These are phyloP conservation scores for Lamellibrachia columna DNA, from an alignment of 2,888 invertebrate genomes.

Conservation along the genomic window DNA sequence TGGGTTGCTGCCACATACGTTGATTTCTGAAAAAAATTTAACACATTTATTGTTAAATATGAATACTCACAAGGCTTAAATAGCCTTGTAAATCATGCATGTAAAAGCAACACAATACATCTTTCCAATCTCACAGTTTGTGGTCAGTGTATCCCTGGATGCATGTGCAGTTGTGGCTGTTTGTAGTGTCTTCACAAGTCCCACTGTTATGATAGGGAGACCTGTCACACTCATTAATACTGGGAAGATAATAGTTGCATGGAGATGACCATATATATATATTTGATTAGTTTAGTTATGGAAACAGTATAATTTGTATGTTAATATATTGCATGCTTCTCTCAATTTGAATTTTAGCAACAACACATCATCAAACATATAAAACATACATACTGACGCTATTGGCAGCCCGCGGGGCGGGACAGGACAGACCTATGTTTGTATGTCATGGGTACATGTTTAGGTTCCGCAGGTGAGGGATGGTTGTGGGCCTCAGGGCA, in stretches of 20 bases:
- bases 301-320: neutral
- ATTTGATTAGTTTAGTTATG: neutral
- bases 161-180: neutral
- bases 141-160: neutral
- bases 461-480: too few relatives aligned
- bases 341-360: neutral
- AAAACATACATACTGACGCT: too few relatives aligned
- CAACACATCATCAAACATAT: neutral
- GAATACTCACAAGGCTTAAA: neutral
- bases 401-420: too few relatives aligned
- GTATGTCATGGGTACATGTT: too few relatives aligned
- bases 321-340: neutral
- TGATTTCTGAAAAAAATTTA: neutral
- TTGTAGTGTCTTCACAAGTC: neutral
- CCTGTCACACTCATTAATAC: neutral
- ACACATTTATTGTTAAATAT: neutral
- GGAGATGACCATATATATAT: neutral
- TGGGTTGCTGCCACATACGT: neutral
- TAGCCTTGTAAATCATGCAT: neutral
- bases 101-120: neutral
- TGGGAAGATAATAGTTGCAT: neutral
- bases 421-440: too few relatives aligned
- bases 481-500: too few relatives aligned
- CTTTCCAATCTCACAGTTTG: neutral
- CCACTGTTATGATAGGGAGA: neutral